phyloP scores from a whole-genome alignment of 2,888 invertebrate genomes.

The Parasteatoda lunata region DNA sequence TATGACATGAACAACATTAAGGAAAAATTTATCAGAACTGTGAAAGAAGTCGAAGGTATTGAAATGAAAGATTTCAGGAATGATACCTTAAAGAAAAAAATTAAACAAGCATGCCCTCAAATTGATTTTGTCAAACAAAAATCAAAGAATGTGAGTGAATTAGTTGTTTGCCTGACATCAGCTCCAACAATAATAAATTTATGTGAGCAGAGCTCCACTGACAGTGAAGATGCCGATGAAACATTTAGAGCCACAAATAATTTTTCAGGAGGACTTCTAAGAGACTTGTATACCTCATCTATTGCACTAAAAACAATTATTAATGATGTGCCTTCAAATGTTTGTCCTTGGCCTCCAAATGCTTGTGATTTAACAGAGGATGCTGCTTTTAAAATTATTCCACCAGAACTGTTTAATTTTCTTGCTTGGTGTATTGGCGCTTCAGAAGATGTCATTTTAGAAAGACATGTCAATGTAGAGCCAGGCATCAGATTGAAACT shows the following conservation, averaged over 20 bases:
- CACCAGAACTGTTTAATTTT: not conserved
- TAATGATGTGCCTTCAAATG: not conserved
- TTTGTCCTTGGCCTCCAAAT: not conserved
- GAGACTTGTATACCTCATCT: too few relatives aligned
- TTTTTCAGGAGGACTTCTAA: too few relatives aligned
- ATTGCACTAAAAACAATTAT: not conserved
- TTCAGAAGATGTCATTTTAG: slow-evolving; percentile 7
- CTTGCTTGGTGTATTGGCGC: slow-evolving; percentile 6
- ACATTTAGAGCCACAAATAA: too few relatives aligned
- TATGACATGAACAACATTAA: not conserved
- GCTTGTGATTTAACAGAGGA: not conserved
- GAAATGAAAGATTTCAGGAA: not conserved
- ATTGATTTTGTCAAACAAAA: not conserved
- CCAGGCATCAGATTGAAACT: too few relatives aligned
- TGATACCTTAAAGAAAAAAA: too few relatives aligned
- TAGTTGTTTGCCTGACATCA: not conserved
- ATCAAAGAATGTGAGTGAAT: not conserved
- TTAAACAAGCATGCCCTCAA: not conserved
- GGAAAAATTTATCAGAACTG: not conserved
- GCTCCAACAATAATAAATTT: not conserved
- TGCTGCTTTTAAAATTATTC: not conserved
- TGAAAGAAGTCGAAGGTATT: not conserved
- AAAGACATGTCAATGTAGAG: too few relatives aligned
- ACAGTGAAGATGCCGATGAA: not conserved
- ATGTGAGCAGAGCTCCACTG: not conserved